Evolutionary conservation across 92 coral and sea anemone genomes (phyloP).

Genomic region (Zoanthus sociatus): DNA sequence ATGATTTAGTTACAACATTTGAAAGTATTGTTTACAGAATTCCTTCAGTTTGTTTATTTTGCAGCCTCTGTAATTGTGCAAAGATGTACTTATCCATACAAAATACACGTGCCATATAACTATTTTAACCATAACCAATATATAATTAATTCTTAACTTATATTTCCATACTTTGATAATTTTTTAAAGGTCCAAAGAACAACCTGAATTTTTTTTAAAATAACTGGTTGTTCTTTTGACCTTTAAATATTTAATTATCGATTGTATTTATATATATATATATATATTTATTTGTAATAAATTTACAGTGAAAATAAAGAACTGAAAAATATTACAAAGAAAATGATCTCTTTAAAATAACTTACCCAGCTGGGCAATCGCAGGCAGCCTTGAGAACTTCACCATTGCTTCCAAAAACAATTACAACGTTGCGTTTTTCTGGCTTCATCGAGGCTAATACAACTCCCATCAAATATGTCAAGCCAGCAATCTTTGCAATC

Average conservation of each 20-base stretch:
- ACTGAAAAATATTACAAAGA: background rate
- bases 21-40: conserved; percentile 6
- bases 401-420: conserved; percentile 1
- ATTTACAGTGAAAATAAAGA: conserved; percentile 1
- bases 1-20: conserved; percentile 2
- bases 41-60: conserved; percentile 8
- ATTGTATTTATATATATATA: background rate
- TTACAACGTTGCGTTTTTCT: conserved; percentile 33
- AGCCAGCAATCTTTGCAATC: conserved; percentile 41
- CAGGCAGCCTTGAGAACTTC: conserved; percentile 62
- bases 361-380: conserved; percentile 77
- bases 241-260: background rate
- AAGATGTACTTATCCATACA: conserved; percentile 1
- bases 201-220: background rate
- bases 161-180: background rate
- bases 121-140: background rate
- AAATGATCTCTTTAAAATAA: background rate
- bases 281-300: background rate
- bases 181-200: conserved; percentile 2
- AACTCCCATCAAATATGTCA: conserved; percentile 48
- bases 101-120: background rate
- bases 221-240: background rate
- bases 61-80: conserved; percentile 15
- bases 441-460: conserved; percentile 68
- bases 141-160: background rate